Conservation (phyloP, 2,888 invertebrate species). For the Epicampocera succincta region DNA sequence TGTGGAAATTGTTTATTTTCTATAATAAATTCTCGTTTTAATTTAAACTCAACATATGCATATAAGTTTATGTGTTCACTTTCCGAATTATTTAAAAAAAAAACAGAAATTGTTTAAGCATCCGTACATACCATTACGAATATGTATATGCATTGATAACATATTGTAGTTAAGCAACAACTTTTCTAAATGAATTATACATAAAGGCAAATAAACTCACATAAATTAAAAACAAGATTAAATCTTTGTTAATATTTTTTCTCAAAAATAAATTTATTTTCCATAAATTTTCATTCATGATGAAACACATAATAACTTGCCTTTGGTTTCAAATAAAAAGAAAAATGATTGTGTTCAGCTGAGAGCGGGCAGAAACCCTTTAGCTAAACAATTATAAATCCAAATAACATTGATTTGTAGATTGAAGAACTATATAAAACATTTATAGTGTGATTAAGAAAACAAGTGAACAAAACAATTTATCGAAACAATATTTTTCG, state of each 20-base stretch:
- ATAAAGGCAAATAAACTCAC: constrained; percentile 34
- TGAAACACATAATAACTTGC: constrained; percentile 26
- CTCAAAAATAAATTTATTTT: constrained; percentile 10
- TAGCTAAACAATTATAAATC: constrained; percentile 41
- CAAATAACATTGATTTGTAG: constrained; percentile 20
- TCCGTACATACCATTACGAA: neutral
- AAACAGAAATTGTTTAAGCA: too few species aligned
- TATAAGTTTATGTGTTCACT: constrained; percentile 5
- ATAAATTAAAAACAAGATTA: constrained; percentile 56
- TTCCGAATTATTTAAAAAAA: constrained; percentile 33
- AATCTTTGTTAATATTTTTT: constrained; percentile 60
- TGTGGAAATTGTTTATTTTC: constrained; percentile 41
- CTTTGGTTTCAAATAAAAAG: constrained; percentile 47
- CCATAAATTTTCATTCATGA: constrained; percentile 18
- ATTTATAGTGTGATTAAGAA: too few species aligned
- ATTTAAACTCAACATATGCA: neutral
- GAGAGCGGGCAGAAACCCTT: constrained; percentile 37
- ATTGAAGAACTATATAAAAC: constrained; percentile 23
- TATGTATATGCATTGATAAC: constrained; percentile 63
- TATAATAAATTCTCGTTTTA: constrained; percentile 9
- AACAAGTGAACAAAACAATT: too few species aligned
- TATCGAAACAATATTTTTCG: too few species aligned
- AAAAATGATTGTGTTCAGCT: constrained; percentile 41
- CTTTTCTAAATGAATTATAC: constrained; percentile 44
- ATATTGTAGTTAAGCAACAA: too few species aligned